These are phyloP conservation scores for Buphagus erythrorhynchus DNA, from an alignment of 2,797 vertebrate species.

Conservation along the genomic window DNA sequence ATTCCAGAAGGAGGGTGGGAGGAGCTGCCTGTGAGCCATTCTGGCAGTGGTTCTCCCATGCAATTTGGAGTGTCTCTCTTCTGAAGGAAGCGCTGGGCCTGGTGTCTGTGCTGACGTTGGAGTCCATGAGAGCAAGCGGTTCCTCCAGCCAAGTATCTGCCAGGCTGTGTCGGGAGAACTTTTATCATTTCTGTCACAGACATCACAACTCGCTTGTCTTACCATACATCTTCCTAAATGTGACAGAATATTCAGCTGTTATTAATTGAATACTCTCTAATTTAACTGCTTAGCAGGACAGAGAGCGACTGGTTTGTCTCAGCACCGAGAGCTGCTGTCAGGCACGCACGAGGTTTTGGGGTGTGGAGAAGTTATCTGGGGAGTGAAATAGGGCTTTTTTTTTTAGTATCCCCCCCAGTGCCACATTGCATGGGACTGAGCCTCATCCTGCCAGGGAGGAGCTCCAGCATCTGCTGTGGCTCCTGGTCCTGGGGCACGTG, in stretches of 20 bases:
- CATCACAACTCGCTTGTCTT: conserved; percentile 94
- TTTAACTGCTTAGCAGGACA: conserved; percentile 87
- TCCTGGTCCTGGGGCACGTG: not conserved
- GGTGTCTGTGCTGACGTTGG: conserved; percentile 84
- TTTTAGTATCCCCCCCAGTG: accelerated
- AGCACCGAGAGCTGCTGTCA: conserved; percentile 52
- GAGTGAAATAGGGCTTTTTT: not conserved
- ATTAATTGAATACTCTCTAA: conserved; percentile 99
- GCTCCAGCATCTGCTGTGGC: not conserved
- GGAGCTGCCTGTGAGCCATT: conserved; percentile 42
- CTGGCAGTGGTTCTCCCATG: conserved; percentile 54
- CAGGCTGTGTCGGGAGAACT: conserved; percentile 89
- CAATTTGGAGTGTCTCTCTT: conserved; percentile 62
- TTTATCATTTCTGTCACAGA: conserved; percentile 96
- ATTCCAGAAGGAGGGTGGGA: conserved; percentile 10
- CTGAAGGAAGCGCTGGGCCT: conserved; percentile 74
- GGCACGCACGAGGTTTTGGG: not conserved
- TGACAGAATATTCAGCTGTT: conserved; percentile 97
- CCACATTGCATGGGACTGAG: not conserved
- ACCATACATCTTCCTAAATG: conserved; percentile 97
- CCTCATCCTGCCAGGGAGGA: not conserved
- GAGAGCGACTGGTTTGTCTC: conserved; percentile 78
- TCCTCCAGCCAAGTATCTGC: conserved; percentile 86
- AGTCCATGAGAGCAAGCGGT: conserved; percentile 80
- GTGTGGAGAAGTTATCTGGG: not conserved